These are phyloP conservation scores for Oxycera nigricornis DNA, from an alignment of 2,888 invertebrate species.

Conservation along the genomic window DNA sequence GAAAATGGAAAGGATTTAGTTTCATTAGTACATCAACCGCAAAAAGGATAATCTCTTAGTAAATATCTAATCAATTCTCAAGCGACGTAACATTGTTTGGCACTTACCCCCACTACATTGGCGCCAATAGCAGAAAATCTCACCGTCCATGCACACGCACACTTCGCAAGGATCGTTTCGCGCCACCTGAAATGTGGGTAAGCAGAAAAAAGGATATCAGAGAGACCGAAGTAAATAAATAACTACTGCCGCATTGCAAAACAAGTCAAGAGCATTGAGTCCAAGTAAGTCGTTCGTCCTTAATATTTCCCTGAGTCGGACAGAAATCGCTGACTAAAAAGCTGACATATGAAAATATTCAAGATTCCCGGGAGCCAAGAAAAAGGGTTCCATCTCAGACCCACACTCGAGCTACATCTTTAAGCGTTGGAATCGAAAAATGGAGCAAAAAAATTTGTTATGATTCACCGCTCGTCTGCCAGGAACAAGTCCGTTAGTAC, in stretches of 20 bases:
- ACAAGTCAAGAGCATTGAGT: background rate
- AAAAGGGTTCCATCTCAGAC: constrained; percentile 9
- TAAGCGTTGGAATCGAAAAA: background rate
- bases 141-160: constrained; percentile 70
- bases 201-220: constrained; percentile 16
- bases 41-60: background rate
- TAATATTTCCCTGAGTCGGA: constrained; percentile 29
- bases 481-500: constrained; percentile 12
- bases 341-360: constrained; percentile 40
- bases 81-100: constrained; percentile 14
- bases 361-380: background rate
- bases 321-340: constrained; percentile 31
- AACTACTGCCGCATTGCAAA: background rate
- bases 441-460: constrained; percentile 24
- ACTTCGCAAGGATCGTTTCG: constrained; percentile 69
- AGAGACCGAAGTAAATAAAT: constrained; percentile 21
- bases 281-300: background rate
- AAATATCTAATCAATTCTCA: constrained; percentile 11
- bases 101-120: constrained; percentile 58
- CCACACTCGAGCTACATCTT: background rate
- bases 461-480: constrained; percentile 15
- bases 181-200: constrained; percentile 65
- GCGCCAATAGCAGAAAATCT: constrained; percentile 74
- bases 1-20: background rate
- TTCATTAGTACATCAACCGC: background rate